Evolutionary conservation across 1,140 invertebrate genomes (phyloP), one percentile per base, ranked within the genome.

Genomic region (Drosophila chauvacae): DNA sequence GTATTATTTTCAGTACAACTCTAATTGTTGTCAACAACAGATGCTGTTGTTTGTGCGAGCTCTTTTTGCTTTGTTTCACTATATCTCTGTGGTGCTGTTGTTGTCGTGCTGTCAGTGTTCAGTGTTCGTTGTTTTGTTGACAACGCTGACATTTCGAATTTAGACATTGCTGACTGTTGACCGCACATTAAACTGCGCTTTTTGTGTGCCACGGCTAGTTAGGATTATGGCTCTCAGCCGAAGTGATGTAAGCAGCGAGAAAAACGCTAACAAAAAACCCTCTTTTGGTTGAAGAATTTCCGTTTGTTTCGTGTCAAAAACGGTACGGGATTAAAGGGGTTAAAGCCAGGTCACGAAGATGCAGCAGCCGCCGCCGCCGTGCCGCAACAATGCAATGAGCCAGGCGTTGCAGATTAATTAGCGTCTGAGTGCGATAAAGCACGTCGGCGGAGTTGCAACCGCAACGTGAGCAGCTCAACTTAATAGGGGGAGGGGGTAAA

Each of bases 101-200:
- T 20, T 42, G 58, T 33, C 41, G 60, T 51, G 62, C 44, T 68
- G 57, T 62, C 51, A 33, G 16, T 41, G 30, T 1, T 37, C 58
- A 28, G 28, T 55, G 39, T 53, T 56, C 48, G 26, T 28, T 70
- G 80, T 80, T 88, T 77, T 44, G 77, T 74, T 87, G 84, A 87
- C 84, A 87, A 84, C 59, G 80, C 85, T 87, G 84, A 87, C 84
- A 87, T 87, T 87, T 87, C 85, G 79, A 88, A 87, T 87, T 84
- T 87, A 87, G 84, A 87, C 84, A 86, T 86, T 80, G 72, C 53
- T 62, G 42, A 72, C 71, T 55, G 58, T 75, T 75, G 71, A 76
- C 60, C 51, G 71, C 50, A 35, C 56, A 76, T 69, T 68, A 86
- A 87, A 82, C 82, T 66, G 65, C 76, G 83, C 71, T 65, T 75